These are phyloP conservation scores for Nasalis larvatus DNA, from an alignment of 2,113 vertebrate species.

Conservation along the genomic window DNA sequence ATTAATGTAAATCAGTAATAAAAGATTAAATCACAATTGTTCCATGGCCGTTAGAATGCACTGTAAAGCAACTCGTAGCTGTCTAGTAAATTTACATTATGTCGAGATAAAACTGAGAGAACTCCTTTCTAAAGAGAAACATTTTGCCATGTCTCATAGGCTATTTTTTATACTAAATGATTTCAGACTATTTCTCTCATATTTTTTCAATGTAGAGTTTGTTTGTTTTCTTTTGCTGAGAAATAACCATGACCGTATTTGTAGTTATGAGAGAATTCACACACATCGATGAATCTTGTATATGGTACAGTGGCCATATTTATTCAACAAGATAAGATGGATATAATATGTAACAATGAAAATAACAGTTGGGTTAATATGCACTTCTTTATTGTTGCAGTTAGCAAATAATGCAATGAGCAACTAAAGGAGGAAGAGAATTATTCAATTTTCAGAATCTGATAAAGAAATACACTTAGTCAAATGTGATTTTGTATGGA, in stretches of 20 bases:
- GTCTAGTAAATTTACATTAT: not conserved
- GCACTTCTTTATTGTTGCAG: not conserved
- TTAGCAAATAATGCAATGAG: not conserved
- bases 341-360: not conserved
- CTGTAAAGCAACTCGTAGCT: not conserved
- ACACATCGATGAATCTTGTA: not conserved
- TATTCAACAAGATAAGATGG: not conserved
- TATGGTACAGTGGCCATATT: not conserved
- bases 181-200: not conserved
- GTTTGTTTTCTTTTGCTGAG: not conserved
- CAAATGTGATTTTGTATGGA: not conserved
- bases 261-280: not conserved
- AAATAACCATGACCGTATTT: not conserved
- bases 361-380: not conserved
- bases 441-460: not conserved
- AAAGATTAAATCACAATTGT: not conserved
- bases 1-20: not conserved
- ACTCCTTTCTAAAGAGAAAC: not conserved
- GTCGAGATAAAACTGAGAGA: not conserved
- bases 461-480: not conserved
- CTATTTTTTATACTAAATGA: not conserved
- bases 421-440: not conserved
- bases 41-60: not conserved
- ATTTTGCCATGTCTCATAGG: not conserved
- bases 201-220: not conserved